Evolutionary conservation across 2,888 invertebrate genomes (phyloP).

Genomic region (Carpatolechia fugitivella): DNA sequence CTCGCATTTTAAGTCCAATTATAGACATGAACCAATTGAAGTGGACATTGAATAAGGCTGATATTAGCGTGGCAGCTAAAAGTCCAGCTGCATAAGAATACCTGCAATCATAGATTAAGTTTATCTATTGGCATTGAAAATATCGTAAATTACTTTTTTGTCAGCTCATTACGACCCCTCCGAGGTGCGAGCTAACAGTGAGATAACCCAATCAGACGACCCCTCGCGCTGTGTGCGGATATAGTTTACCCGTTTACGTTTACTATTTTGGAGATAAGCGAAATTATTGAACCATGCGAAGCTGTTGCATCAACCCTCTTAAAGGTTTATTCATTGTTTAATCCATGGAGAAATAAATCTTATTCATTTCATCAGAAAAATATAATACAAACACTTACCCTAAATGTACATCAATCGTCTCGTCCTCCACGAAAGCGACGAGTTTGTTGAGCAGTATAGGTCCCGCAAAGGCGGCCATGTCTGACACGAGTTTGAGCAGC

Average conservation of each 20-base stretch:
- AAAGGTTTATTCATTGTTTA: no score
- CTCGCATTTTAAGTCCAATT: slow-evolving; percentile 92
- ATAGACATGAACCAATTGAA: slow-evolving; percentile 93
- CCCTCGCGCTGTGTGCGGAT: neutral
- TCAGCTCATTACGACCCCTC: no score
- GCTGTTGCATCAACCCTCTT: no score
- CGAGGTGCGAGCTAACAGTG: no score
- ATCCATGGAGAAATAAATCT: no score
- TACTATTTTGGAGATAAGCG: no score
- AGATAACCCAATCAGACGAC: no score
- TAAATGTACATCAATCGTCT: slow-evolving; percentile 81
- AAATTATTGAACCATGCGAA: no score
- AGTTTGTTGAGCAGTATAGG: slow-evolving; percentile 92
- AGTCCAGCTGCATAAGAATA: slow-evolving; percentile 66
- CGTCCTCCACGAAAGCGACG: slow-evolving; percentile 87
- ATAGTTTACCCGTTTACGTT: no score
- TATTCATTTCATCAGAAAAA: no score
- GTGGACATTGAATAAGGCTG: slow-evolving; percentile 89
- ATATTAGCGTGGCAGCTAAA: slow-evolving; percentile 69
- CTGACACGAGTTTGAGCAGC: slow-evolving; percentile 88
- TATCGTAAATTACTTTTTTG: no score
- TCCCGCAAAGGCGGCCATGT: slow-evolving; percentile 91
- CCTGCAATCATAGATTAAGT: slow-evolving; percentile 53
- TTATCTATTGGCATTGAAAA: no score
- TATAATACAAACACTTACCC: slow-evolving; percentile 70